Evolutionary conservation across 1,140 invertebrate species (phyloP), one percentile per base, ranked within the genome.

Genomic region (Cydia fagiglandana): DNA sequence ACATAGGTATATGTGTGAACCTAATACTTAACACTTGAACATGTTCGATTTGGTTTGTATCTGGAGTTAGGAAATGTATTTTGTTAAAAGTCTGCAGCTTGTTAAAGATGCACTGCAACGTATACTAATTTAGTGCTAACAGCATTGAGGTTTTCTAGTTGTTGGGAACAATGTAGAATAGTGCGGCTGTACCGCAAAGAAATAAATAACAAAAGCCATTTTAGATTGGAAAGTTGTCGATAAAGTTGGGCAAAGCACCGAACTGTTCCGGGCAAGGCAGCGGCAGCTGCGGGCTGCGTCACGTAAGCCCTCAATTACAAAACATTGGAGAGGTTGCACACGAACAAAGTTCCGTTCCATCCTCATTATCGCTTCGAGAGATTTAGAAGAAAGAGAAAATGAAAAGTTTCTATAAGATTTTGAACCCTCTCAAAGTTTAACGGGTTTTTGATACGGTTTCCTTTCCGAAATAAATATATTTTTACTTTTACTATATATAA

Each of bases 271-370:
- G 77, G 81, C 79, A 86, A 89, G 84, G 88, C 89, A 80, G 79
- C 82, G 87, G 78, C 89, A 90, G 90, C 86, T 91, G 90, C 78
- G 88, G 86, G 56, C 56, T 87, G 83, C 88, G 87, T 91, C 91
- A 92, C 89, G 91, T 92, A 92, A 91, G 88, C 87, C 88, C 88
- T 90, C 91, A 92, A 91, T 92, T 92, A 92, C 89, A 87, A 90
- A 92, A 90, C 88, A 90, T 82, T 86, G 85, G 83, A 91, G 87
- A 86, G 86, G 86, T 90, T 87, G 86, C 86, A 82, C 84, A 83
- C 82, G 84, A 87, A 88, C 88, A 89, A 92, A 91, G 86, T 91
- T 91, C 86, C 84, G 87, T 91, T 90, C 81, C 84, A 86, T 88
- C 85, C 84, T 87, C 82, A 87, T 90, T 90, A 91, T 89, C 85